Base-by-base conservation (phyloP, 2,888 invertebrate species). In the Dryobotodes eremita region DNA sequence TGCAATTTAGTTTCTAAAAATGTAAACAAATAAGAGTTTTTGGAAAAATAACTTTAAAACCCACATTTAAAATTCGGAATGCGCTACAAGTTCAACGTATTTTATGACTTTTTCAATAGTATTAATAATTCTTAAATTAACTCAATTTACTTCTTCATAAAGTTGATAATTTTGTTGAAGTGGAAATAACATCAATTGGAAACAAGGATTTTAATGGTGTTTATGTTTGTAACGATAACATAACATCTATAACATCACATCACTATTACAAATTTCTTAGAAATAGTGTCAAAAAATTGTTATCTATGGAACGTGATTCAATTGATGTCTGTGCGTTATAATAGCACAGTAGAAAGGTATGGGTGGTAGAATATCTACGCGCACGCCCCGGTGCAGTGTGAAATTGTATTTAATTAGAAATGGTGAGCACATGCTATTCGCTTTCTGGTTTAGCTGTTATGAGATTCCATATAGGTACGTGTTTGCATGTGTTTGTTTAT, bases 381-480 rank as follows among this genome's bases (percentile, higher is more conserved):
- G 53, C 48, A 62, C 73, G 55, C 50, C 53, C 42, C 42, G 55
- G 62, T 75, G 53, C 76, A 74, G 73, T 80, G 88, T 86, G 82
- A 89, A 89, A 88, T 82, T 80, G 86, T 78, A 77, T 86, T 75
- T 80, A 85, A 86, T 88, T 86, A 85, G 85, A 88, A 88, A 85
- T 73, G 77, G 70, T 87, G 77, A 77, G 82, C 78, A 85, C 79
- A 86, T 86, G 85, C 71, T 89, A 85, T 7, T 2, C 55, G 69
- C 82, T 86, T 88, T 88, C 88, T 86, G 87, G 85, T 87, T 83
- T 84, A 76, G 69, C 78, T 73, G 80, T 88, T 84, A 87, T 84
- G 76, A 84, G 84, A 78, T 78, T 46, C 53, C 73, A 61, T 68
- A 66, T 69, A 70, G 10, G 36, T 70, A 55, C 46, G 11, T 81